These are phyloP conservation scores for Vollenhovia emeryi DNA, from an alignment of 1,140 invertebrate genomes.

Conservation along the genomic window DNA sequence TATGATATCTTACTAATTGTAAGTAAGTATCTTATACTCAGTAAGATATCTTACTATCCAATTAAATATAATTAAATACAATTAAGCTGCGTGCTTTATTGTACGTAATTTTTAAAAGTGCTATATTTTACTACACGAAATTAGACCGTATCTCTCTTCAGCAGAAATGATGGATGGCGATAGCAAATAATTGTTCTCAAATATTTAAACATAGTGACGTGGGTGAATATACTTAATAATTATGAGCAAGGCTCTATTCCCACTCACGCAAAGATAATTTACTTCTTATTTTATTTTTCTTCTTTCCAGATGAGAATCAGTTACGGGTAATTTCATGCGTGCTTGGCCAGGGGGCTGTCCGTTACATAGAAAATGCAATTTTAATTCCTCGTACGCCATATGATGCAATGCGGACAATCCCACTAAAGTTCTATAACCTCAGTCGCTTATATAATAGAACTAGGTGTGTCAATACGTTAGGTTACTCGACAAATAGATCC, in stretches of 20 bases:
- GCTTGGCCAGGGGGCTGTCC: slow-evolving; percentile 63
- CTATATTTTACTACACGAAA: not conserved
- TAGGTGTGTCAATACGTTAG: slow-evolving; percentile 56
- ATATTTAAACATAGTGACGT: slow-evolving; percentile 6
- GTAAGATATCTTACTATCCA: too few species aligned
- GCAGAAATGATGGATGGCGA: not conserved
- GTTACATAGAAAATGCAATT: slow-evolving; percentile 67
- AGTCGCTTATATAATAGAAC: slow-evolving; percentile 51
- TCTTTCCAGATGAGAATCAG: slow-evolving; percentile 62
- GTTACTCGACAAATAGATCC: slow-evolving; percentile 51
- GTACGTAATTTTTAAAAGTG: not conserved
- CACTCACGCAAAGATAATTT: not conserved
- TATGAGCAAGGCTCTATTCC: not conserved
- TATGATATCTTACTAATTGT: too few species aligned
- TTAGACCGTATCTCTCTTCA: not conserved
- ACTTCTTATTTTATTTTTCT: slow-evolving; percentile 51
- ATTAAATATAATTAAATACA: slow-evolving; percentile 23
- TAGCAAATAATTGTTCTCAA: not conserved
- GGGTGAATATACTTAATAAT: not conserved
- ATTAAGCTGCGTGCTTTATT: not conserved
- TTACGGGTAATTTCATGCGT: slow-evolving; percentile 71
- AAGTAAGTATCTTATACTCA: too few species aligned
- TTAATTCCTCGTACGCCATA: slow-evolving; percentile 57
- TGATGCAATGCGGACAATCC: slow-evolving; percentile 32
- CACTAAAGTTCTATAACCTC: not conserved